Evolutionary conservation across 2,797 vertebrate genomes (phyloP).

Genomic region (Rhyacichthys aspro): DNA sequence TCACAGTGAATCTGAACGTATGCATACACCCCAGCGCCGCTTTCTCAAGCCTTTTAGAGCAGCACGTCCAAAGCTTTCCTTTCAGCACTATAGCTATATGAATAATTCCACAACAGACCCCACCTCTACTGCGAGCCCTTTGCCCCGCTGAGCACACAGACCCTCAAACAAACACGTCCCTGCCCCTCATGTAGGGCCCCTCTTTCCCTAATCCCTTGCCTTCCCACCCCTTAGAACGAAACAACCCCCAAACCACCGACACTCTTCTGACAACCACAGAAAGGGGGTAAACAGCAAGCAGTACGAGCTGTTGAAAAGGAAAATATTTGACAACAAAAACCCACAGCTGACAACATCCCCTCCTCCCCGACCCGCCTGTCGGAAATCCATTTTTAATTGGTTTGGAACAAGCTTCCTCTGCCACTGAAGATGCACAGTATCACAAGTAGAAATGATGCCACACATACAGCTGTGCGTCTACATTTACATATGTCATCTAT

Average conservation of each 20-base stretch:
- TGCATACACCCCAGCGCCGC: slow-evolving; percentile 41
- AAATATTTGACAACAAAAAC: slow-evolving; percentile 71
- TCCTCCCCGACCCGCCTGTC: slow-evolving; percentile 47
- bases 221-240: slow-evolving; percentile 8
- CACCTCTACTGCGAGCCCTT: slow-evolving; percentile 26
- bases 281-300: slow-evolving; percentile 46
- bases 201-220: slow-evolving; percentile 40
- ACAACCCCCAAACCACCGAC: slow-evolving; percentile 29
- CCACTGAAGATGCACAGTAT: slow-evolving; percentile 8
- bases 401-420: slow-evolving; percentile 36
- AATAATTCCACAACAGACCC: slow-evolving; percentile 61
- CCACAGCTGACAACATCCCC: slow-evolving; percentile 61
- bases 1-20: slow-evolving; percentile 69
- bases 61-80: slow-evolving; percentile 63
- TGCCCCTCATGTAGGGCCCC: slow-evolving; percentile 31
- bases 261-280: slow-evolving; percentile 53
- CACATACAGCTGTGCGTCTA: background rate
- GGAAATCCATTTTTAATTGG: slow-evolving; percentile 67
- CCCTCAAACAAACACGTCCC: slow-evolving; percentile 41
- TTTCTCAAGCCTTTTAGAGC: slow-evolving; percentile 37
- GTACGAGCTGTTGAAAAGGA: slow-evolving; percentile 32
- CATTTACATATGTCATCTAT: slow-evolving; percentile 13
- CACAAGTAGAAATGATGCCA: background rate
- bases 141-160: slow-evolving; percentile 58
- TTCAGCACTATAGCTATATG: slow-evolving; percentile 64